Percentiles rank a stretch among this genome's conserved stretches.
Conservation (phyloP, 2,113 vertebrate genomes). For the Oryctolagus cuniculus region DNA sequence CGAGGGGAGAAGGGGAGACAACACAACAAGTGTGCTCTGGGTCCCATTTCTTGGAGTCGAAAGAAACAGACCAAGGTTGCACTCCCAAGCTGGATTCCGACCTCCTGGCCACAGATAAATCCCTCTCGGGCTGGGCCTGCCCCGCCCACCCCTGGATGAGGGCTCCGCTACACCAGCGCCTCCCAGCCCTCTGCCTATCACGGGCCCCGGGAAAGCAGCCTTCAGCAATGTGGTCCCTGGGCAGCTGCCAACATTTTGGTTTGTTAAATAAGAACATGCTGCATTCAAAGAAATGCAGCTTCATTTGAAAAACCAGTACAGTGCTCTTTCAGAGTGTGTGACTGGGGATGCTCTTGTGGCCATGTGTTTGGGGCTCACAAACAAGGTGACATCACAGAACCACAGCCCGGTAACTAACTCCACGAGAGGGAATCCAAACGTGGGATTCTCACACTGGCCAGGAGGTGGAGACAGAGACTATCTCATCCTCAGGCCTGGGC, state of each 20-base stretch:
- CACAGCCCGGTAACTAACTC: neutral
- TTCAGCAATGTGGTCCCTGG: neutral
- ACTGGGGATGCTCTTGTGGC: neutral
- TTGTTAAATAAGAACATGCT: conserved; percentile 16
- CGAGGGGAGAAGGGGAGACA: neutral
- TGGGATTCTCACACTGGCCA: conserved; percentile 33
- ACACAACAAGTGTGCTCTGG: neutral
- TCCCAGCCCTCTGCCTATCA: neutral
- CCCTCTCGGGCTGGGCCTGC: neutral
- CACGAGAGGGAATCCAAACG: neutral
- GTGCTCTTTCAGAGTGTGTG: too few species aligned
- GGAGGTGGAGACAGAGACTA: conserved; percentile 74
- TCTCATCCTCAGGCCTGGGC: neutral
- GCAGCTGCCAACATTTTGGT: neutral
- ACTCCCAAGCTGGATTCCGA: neutral
- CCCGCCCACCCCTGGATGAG: neutral
- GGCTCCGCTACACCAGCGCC: neutral
- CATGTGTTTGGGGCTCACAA: neutral
- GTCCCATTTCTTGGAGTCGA: conserved; percentile 4
- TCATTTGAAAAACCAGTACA: neutral
- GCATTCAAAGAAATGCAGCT: neutral
- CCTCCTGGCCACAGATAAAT: neutral
- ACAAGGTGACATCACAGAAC: neutral
- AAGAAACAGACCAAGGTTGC: neutral
- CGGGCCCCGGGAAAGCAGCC: accelerated